Conservation (phyloP, 35 echinoderm and acorn worm species). For the Acanthaster planci region DNA sequence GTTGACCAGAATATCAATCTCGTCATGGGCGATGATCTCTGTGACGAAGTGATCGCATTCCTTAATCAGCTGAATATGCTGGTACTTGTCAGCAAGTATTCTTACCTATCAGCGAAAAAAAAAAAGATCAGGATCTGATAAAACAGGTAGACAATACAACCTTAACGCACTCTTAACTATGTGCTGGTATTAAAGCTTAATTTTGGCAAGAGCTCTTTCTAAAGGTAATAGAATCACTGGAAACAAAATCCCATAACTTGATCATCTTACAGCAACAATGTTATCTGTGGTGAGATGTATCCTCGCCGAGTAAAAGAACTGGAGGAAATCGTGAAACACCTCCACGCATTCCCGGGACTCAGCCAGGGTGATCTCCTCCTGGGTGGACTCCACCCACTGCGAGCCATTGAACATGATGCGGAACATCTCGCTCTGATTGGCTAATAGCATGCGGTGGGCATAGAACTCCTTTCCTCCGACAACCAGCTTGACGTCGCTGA, state of each 20-base stretch:
- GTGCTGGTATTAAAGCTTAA: too few species aligned
- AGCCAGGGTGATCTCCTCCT: constrained; percentile 13
- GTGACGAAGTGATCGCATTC: background rate
- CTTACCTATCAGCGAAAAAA: background rate
- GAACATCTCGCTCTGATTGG: constrained; percentile 38
- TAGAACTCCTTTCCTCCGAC: constrained; percentile 34
- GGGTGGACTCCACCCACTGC: constrained; percentile 34
- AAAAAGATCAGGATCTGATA: too few species aligned
- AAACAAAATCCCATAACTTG: too few species aligned
- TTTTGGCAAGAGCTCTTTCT: too few species aligned
- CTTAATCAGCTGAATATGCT: background rate
- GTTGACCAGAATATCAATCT: background rate
- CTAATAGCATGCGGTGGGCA: constrained; percentile 33
- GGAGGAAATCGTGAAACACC: constrained; percentile 35
- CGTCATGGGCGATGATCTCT: background rate
- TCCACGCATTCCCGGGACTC: background rate
- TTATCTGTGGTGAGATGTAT: constrained; percentile 28
- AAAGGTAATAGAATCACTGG: too few species aligned
- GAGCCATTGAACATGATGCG: constrained; percentile 30
- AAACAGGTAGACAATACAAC: too few species aligned
- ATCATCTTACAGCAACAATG: constrained; percentile 17
- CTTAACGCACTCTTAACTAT: too few species aligned
- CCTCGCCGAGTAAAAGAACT: constrained; percentile 35
- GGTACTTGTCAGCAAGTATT: constrained; percentile 7
- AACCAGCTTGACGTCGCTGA: constrained; percentile 38